These are phyloP conservation scores for Hylia prasina DNA, from an alignment of 2,113 vertebrate genomes.

Conservation along the genomic window DNA sequence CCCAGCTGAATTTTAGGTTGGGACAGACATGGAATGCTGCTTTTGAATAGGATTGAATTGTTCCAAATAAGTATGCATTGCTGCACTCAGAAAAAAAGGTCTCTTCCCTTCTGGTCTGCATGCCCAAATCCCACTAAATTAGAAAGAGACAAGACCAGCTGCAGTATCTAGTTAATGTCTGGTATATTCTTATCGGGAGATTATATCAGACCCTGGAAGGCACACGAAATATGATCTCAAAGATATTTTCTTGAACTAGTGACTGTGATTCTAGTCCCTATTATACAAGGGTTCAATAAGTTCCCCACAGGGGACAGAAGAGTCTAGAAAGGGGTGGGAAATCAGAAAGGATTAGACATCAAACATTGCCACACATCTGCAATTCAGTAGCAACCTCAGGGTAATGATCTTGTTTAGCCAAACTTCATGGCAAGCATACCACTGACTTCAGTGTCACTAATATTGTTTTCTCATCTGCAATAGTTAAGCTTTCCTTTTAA, in stretches of 20 bases:
- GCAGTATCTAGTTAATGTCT: conserved; percentile 10
- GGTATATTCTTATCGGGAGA: not conserved
- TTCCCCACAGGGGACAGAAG: not conserved
- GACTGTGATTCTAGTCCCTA: not conserved
- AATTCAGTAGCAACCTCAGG: not conserved
- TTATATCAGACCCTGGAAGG: not conserved
- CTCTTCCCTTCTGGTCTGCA: not conserved
- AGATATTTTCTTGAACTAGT: conserved; percentile 1
- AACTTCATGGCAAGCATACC: not conserved
- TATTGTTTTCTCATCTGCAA: not conserved
- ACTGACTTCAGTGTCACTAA: not conserved
- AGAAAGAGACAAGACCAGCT: not conserved
- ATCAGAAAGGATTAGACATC: not conserved
- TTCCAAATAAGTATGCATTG: not conserved
- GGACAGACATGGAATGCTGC: not conserved
- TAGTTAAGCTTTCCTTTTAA: not conserved
- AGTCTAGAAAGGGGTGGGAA: not conserved
- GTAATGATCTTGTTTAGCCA: not conserved
- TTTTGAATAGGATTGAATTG: not conserved
- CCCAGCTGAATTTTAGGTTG: not conserved
- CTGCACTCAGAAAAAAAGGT: not conserved
- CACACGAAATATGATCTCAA: not conserved
- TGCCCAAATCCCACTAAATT: not conserved
- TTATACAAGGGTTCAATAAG: not conserved
- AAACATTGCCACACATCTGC: not conserved